Conservation (phyloP, 2,113 vertebrate species). For the Sebastes schlegelii region DNA sequence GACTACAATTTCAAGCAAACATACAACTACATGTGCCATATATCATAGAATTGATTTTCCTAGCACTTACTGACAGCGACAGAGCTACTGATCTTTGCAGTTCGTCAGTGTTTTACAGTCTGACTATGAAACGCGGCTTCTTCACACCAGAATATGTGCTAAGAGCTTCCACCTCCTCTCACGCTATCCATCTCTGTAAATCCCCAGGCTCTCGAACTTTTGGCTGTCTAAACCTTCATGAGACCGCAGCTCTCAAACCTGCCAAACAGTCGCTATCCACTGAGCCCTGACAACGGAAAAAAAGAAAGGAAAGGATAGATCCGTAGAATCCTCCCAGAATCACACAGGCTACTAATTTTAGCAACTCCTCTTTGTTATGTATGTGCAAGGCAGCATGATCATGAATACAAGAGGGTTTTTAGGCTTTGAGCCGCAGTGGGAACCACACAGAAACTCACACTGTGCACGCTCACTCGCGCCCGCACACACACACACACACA, state of each 20-base stretch:
- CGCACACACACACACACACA: neutral
- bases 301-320: slow-evolving; percentile 2
- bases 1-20: neutral
- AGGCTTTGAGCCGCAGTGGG: neutral
- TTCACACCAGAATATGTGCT: slow-evolving; percentile 21
- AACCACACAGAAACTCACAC: neutral
- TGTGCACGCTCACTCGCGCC: neutral
- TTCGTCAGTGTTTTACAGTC: slow-evolving; percentile 5
- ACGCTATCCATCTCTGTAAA: slow-evolving; percentile 51
- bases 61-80: neutral
- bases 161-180: slow-evolving; percentile 22
- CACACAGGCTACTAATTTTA: slow-evolving; percentile 3
- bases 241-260: slow-evolving; percentile 50
- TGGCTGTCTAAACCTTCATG: slow-evolving; percentile 64
- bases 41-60: slow-evolving; percentile 21
- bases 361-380: slow-evolving; percentile 1
- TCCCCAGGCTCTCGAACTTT: slow-evolving; percentile 54
- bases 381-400: neutral
- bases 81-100: slow-evolving; percentile 28
- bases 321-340: slow-evolving; percentile 10
- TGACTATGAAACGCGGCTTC: slow-evolving; percentile 41
- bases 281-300: slow-evolving; percentile 56
- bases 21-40: neutral
- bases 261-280: slow-evolving; percentile 62
- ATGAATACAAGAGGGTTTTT: neutral